These are phyloP conservation scores for Ricordea florida DNA, from an alignment of 92 coral and sea anemone species.

Conservation along the genomic window DNA sequence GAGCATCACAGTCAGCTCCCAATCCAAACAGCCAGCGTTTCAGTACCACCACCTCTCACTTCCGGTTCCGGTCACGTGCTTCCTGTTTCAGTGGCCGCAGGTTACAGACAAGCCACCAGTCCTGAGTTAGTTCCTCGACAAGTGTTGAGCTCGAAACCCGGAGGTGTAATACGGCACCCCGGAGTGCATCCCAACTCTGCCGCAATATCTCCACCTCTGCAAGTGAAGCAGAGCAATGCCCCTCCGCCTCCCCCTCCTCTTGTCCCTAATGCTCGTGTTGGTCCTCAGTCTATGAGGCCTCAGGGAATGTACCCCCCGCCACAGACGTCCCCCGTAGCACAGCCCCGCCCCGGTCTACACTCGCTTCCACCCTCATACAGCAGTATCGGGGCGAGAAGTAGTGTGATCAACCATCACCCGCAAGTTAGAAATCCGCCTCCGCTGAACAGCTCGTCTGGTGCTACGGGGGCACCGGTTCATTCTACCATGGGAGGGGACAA, in stretches of 20 bases:
- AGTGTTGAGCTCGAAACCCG: slow-evolving; percentile 9
- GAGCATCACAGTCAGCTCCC: slow-evolving; percentile 22
- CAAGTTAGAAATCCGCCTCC: slow-evolving; percentile 30
- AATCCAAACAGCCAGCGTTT: slow-evolving; percentile 31
- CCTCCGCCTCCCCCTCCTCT: slow-evolving; percentile 37
- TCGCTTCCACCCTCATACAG: slow-evolving; percentile 11
- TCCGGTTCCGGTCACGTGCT: slow-evolving; percentile 20
- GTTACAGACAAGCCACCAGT: slow-evolving; percentile 14
- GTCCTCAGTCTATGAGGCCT: slow-evolving; percentile 13
- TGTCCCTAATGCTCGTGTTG: slow-evolving; percentile 30
- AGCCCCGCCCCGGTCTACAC: slow-evolving; percentile 21
- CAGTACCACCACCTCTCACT: slow-evolving; percentile 17
- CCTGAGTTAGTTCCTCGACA: slow-evolving; percentile 27
- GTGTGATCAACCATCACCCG: slow-evolving; percentile 32
- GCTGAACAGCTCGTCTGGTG: slow-evolving; percentile 19
- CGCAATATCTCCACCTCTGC: slow-evolving; percentile 3
- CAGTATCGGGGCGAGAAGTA: slow-evolving; percentile 1
- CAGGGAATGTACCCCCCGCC: slow-evolving; percentile 41
- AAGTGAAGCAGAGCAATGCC: slow-evolving; percentile 34
- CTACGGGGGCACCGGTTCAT: not conserved
- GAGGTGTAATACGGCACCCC: slow-evolving; percentile 44
- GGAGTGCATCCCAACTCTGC: slow-evolving; percentile 37
- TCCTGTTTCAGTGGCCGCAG: slow-evolving; percentile 1
- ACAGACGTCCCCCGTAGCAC: slow-evolving; percentile 38
- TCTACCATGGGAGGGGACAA: slow-evolving; percentile 6